These are phyloP conservation scores for Phlogophora meticulosa DNA, from an alignment of 2,888 invertebrate genomes.

Conservation along the genomic window DNA sequence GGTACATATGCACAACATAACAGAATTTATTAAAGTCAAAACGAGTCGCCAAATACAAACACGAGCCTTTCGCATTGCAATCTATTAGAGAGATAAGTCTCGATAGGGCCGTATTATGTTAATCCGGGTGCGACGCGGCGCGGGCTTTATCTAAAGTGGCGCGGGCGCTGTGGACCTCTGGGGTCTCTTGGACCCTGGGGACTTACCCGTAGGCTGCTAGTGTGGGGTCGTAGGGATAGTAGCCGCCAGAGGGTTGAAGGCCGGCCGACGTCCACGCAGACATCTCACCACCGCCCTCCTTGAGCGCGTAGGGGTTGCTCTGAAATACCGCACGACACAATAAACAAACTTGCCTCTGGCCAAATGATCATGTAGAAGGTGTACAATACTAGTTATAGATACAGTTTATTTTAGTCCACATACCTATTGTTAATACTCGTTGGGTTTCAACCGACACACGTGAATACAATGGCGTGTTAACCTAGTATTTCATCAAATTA, in stretches of 20 bases:
- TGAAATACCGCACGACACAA: conserved; percentile 90
- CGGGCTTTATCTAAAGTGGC: conserved; percentile 89
- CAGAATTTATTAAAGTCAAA: conserved; percentile 84
- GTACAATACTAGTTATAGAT: conserved; percentile 40
- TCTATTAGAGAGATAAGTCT: conserved; percentile 88
- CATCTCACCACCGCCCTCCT: conserved; percentile 97
- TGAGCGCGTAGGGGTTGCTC: conserved; percentile 97
- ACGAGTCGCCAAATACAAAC: conserved; percentile 86
- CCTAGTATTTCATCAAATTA: neutral
- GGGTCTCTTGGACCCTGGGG: conserved; percentile 81
- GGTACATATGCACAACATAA: conserved; percentile 83
- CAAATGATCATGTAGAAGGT: conserved; percentile 50
- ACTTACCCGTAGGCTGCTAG: conserved; percentile 98
- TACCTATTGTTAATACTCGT: conserved; percentile 27
- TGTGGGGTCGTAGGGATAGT: conserved; percentile 98
- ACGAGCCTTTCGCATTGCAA: conserved; percentile 89
- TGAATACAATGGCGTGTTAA: neutral
- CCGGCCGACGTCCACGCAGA: conserved; percentile 98
- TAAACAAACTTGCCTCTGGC: conserved; percentile 70
- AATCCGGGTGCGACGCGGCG: conserved; percentile 84
- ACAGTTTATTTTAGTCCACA: conserved; percentile 59
- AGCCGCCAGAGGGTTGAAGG: conserved; percentile 97
- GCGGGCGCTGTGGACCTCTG: conserved; percentile 79
- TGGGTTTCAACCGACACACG: conserved; percentile 1
- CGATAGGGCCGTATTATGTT: conserved; percentile 87